phyloP scores from a whole-genome alignment of 53 echinoderm and acorn worm genomes.

The Arbacia lixula region DNA sequence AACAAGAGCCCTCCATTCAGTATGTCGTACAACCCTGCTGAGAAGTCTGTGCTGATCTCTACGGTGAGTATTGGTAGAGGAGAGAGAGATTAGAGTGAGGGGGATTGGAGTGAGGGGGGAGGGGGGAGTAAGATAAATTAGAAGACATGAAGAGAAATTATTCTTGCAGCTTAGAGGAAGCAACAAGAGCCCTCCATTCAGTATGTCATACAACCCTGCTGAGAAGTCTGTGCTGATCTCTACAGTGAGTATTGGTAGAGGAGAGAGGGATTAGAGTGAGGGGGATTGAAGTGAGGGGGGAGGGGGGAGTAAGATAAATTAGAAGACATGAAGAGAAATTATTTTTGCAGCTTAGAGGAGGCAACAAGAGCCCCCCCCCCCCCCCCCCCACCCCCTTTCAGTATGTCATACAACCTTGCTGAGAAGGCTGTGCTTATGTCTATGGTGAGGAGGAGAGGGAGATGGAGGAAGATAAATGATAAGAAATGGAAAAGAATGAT shows the following conservation, averaged over 20 bases:
- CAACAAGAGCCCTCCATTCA: conserved; percentile 81
- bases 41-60: conserved; percentile 93
- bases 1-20: conserved; percentile 87
- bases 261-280: too few relatives aligned
- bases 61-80: conserved; percentile 92
- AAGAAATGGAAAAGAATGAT: too few relatives aligned
- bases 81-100: too few relatives aligned
- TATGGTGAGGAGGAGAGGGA: conserved; percentile 78
- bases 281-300: too few relatives aligned
- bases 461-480: too few relatives aligned
- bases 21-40: conserved; percentile 97
- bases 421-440: conserved; percentile 89
- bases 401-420: conserved; percentile 92
- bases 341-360: conserved; percentile 85
- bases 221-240: conserved; percentile 90
- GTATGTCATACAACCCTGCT: conserved; percentile 93
- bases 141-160: too few relatives aligned
- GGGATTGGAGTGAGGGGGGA: too few relatives aligned
- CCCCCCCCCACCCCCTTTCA: conserved; percentile 55
- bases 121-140: too few relatives aligned
- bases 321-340: too few relatives aligned
- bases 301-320: too few relatives aligned
- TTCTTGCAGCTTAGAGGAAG: conserved; percentile 91
- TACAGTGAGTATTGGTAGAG: conserved; percentile 91
- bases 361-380: conserved; percentile 74